phyloP scores from a whole-genome alignment of 2,888 invertebrate species.

The Idaea straminata region DNA sequence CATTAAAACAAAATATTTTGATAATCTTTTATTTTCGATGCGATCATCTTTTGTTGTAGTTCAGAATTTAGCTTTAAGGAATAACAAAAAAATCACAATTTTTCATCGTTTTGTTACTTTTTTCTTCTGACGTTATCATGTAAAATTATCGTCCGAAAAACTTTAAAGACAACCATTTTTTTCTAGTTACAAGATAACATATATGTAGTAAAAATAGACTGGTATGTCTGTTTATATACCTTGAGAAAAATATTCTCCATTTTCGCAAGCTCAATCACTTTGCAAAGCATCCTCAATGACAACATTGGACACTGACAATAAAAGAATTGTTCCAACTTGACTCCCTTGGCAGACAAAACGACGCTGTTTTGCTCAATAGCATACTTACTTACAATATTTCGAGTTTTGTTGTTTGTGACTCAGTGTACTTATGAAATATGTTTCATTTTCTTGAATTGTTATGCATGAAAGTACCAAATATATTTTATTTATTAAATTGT shows the following conservation, averaged over 20 bases:
- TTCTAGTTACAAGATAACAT: not conserved
- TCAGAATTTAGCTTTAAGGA: no score
- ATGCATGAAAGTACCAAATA: not conserved
- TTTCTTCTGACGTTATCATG: no score
- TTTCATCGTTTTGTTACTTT: no score
- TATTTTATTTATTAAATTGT: no score
- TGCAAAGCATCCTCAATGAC: not conserved
- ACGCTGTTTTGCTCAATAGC: slow-evolving; percentile 1
- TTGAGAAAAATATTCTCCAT: not conserved
- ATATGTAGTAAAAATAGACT: not conserved
- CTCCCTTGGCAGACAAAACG: slow-evolving; percentile 1
- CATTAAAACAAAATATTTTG: no score
- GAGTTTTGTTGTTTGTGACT: not conserved
- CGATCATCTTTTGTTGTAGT: no score
- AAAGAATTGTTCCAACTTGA: not conserved
- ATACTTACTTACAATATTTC: not conserved
- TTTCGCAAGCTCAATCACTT: not conserved
- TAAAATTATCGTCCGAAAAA: no score
- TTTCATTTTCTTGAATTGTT: not conserved
- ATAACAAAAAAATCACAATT: no score
- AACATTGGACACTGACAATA: slow-evolving; percentile 1
- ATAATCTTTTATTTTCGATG: no score
- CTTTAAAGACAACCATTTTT: not conserved
- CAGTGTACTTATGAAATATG: not conserved
- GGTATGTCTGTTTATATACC: not conserved